Evolutionary conservation across 1,140 invertebrate genomes (phyloP).

Genomic region (Pseudomyrmex sp.): DNA sequence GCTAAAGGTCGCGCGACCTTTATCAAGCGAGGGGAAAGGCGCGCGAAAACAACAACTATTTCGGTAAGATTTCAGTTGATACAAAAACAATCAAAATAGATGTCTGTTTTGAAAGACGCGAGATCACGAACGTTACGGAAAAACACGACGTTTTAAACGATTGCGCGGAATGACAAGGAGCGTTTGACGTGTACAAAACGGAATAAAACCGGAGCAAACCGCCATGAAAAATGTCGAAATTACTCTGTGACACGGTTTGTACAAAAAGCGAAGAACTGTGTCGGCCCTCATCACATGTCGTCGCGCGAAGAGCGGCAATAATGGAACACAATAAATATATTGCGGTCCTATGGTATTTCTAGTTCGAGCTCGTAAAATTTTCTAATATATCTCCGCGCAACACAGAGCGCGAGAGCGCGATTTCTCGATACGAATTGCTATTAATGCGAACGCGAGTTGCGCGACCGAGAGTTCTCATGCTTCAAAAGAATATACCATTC

Average conservation of each 20-base stretch:
- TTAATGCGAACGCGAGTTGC: slow-evolving; percentile 20
- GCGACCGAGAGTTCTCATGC: neutral
- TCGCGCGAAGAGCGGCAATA: slow-evolving; percentile 27
- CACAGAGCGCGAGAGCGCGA: neutral
- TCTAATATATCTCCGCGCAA: slow-evolving; percentile 32
- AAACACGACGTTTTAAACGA: neutral
- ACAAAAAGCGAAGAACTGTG: neutral
- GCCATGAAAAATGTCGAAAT: slow-evolving; percentile 16
- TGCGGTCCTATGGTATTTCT: slow-evolving; percentile 4
- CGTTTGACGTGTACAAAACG: neutral
- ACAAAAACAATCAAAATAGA: too few species aligned
- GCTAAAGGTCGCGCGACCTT: too few species aligned
- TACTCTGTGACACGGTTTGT: neutral
- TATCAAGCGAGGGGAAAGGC: too few species aligned
- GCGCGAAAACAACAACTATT: too few species aligned
- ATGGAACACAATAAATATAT: slow-evolving; percentile 41
- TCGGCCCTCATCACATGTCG: neutral
- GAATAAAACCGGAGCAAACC: neutral
- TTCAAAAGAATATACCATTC: slow-evolving; percentile 23
- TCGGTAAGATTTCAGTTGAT: too few species aligned
- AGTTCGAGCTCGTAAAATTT: slow-evolving; percentile 18
- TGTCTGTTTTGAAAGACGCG: neutral
- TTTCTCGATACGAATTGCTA: slow-evolving; percentile 36
- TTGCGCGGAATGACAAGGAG: slow-evolving; percentile 4
- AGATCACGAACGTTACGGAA: too few species aligned